Evolutionary conservation across 2,797 vertebrate species (phyloP).

Genomic region (Malacoctenus gilli): DNA sequence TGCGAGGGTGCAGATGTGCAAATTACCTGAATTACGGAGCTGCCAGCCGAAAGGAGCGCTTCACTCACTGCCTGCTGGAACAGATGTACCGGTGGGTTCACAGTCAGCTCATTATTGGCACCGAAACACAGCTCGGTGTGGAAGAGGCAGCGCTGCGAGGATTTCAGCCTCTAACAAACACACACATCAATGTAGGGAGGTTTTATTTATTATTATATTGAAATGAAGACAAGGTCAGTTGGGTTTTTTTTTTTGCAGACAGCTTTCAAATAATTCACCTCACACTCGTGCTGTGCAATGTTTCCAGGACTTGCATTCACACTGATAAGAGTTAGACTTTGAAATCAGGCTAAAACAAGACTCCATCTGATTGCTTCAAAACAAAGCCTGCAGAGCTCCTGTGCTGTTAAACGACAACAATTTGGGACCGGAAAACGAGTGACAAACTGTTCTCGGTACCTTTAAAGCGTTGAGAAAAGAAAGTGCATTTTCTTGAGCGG

Average conservation of each 20-base stretch:
- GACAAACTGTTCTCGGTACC: slow-evolving; percentile 61
- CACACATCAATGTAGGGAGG: not conserved
- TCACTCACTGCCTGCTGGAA: slow-evolving; percentile 72
- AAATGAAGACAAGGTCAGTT: not conserved
- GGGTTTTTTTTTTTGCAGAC: not conserved
- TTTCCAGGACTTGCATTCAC: not conserved
- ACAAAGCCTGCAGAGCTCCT: too few relatives aligned
- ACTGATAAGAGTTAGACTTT: too few relatives aligned
- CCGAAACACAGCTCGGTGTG: slow-evolving; percentile 73
- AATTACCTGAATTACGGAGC: slow-evolving; percentile 69
- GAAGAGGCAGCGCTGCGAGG: slow-evolving; percentile 63
- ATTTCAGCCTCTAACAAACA: slow-evolving; percentile 53
- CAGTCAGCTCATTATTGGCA: slow-evolving; percentile 55
- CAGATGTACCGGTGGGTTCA: slow-evolving; percentile 70
- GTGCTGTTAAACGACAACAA: too few relatives aligned
- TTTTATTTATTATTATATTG: not conserved
- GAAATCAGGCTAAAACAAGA: too few relatives aligned
- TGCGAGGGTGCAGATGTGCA: not conserved
- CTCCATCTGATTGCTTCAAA: too few relatives aligned
- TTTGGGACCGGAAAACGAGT: not conserved
- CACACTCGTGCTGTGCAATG: not conserved
- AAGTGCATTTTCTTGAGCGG: slow-evolving; percentile 66
- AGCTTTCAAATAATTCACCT: too few relatives aligned
- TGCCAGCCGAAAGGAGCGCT: slow-evolving; percentile 60
- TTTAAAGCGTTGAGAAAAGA: slow-evolving; percentile 78